Evolutionary conservation across 2,888 invertebrate species (phyloP), one percentile per base, ranked within the genome.

Genomic region (Eristalinus aeneus): DNA sequence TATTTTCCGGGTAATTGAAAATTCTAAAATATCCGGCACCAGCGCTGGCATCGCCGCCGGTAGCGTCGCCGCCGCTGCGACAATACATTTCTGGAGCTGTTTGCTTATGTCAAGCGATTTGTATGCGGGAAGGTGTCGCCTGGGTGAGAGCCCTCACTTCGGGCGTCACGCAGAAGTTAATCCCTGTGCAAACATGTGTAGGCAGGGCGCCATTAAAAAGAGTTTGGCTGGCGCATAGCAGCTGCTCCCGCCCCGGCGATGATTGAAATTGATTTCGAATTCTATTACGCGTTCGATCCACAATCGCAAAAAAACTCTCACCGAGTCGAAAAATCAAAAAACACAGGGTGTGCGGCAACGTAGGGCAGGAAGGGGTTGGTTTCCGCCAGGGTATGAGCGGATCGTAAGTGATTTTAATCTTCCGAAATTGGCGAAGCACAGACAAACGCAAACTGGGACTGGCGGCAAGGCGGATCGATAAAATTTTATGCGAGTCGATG

Each of bases 251-350:
- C 46, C 80, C 46, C 36, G 58, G 22, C 72, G 67, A 80, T 85
- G 80, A 80, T 80, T 80, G 72, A 85, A 85, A 80, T 85, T 80
- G 85, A 80, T 85, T 80, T 80, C 75, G 63, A 75, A 58, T 80
- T 80, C 64, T 61, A 76, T 73, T n/a, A 60, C 72, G 34, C 36
- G 36, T 69, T 75, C 16, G 20, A 34, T 22, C 36, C 46, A 12
- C 23, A 53, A 22, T 67, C 72, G 63, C 9, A 46, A 46, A 46
- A 31, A 27, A 27, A 3, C 5, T 27, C 27, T 27, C 2, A 27
- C 27, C 34, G 46, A 16, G 8, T 46, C 46, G 16, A 46, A 46
- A 46, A 46, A 58, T 61, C 46, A 61, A 67, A 79, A 71, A 67
- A 61, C 67, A 34, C 22, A 39, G 54, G 53, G 46, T 61, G 34